Evolutionary conservation across 2,113 vertebrate species (phyloP), one percentile per base, ranked within the genome.

Genomic region (Podarcis cretensis): DNA sequence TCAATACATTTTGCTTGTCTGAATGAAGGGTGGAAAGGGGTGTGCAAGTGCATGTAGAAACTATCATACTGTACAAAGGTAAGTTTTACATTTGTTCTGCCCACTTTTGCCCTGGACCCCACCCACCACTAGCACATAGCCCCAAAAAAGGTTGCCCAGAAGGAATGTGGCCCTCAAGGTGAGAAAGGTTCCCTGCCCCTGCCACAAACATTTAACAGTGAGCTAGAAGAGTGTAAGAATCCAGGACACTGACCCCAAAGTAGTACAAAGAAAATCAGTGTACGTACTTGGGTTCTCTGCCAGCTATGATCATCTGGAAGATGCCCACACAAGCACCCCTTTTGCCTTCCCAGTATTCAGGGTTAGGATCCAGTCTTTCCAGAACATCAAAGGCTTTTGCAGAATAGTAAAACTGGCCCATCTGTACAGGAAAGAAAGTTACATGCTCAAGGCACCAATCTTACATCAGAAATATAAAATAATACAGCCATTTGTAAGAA

Each of bases 311-410:
- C 96, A 99, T 98, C 95, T 99, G 99, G 95, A 99, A 99, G 92
- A 99, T 96, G 43, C 99, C 99, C 27, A 99, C 98, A 92, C 99
- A 99, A 12, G 99, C 98, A 35, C 99, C 99, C 89, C 98, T 96
- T 95, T 99, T 99, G 90, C 99, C 99, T 94, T 99, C 98, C 98
- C 98, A 99, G 89, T 99, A 98, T 91, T 98, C 98, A 5, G 98
- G 98, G 92, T 97, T 98, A 37, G 97, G 98, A 94, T 99, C 98
- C 91, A 99, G 94, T 89, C 98, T 98, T 96, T 99, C 99, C 85
- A 99, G 96, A 69, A 98, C 96, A 94, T 99, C 99, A 93, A 99
- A 99, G 0, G 99, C 99, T 96, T 99, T 99, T 69, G 98, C 99
- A 85, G 99, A 97, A 89, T 98, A 99, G 94, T 98, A 99, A 95